Percentiles rank a stretch among this genome's conserved stretches.
These are phyloP conservation scores for Rhynchotus rufescens DNA, from an alignment of 2,797 vertebrate genomes.

Conservation along the genomic window DNA sequence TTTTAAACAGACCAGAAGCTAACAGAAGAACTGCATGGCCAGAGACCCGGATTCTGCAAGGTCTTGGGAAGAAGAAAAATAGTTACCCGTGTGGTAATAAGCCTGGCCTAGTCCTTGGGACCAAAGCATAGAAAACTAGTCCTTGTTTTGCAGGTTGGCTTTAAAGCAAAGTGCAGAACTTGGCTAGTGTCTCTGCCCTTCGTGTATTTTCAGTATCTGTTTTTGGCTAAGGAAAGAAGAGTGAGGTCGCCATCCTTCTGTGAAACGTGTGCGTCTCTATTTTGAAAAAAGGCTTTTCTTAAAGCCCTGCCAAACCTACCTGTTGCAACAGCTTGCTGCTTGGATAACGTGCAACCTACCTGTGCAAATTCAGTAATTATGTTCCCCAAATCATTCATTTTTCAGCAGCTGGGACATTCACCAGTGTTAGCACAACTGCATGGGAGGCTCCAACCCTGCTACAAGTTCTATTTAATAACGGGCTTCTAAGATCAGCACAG, in stretches of 20 bases:
- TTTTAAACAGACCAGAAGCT: background rate
- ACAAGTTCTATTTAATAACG: accelerated
- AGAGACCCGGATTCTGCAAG: background rate
- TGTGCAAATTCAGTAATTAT: background rate
- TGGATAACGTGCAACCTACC: background rate
- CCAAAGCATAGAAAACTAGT: background rate
- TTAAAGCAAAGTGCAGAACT: background rate
- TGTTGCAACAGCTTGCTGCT: background rate
- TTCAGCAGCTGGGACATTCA: background rate
- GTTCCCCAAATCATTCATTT: background rate
- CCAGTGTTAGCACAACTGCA: background rate
- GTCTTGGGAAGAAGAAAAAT: accelerated
- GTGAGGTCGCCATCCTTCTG: background rate
- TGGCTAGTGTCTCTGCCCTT: background rate
- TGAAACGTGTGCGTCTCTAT: background rate
- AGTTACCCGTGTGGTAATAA: background rate
- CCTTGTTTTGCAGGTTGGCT: background rate
- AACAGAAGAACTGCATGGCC: background rate
- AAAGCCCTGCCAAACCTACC: background rate
- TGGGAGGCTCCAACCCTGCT: background rate
- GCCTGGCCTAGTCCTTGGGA: background rate
- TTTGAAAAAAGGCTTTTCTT: background rate
- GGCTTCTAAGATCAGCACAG: background rate
- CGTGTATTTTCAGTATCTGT: background rate
- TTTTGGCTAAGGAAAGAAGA: background rate